Conservation (phyloP, 2,888 invertebrate genomes). For the Sepioteuthis lessoniana region DNA sequence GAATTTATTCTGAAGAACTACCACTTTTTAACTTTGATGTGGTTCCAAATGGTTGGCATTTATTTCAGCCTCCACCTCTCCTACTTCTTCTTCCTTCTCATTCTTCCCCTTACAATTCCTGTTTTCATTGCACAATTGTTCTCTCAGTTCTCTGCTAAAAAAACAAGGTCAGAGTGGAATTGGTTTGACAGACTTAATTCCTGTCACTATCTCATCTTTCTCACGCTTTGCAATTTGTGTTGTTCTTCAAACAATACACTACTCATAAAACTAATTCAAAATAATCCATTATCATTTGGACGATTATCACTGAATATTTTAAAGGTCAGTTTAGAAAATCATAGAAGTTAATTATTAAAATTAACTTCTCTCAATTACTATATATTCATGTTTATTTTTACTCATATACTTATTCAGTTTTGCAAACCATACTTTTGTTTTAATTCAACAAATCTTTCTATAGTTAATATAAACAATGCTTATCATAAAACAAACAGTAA, state of each 20-base stretch:
- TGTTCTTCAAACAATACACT: not conserved
- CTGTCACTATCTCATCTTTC: constrained; percentile 6
- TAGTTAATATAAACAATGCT: no score
- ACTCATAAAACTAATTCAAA: not conserved
- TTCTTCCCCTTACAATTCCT: no score
- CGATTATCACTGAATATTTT: not conserved
- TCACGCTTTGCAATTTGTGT: not conserved
- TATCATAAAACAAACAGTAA: no score
- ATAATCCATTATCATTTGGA: not conserved
- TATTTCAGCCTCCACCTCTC: not conserved
- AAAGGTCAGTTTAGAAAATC: no score
- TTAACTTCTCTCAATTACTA: no score
- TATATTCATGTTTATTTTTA: no score
- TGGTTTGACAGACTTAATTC: not conserved
- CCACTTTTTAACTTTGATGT: not conserved
- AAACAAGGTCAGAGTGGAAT: not conserved
- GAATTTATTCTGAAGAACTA: not conserved
- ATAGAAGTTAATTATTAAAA: no score
- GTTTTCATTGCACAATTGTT: constrained; percentile 5
- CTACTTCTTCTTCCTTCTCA: not conserved
- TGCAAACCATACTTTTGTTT: no score
- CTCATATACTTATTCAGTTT: no score
- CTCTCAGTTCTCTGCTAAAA: not conserved
- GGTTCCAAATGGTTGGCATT: not conserved
- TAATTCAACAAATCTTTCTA: no score